A percentile compares a stretch with the other conserved stretches of the same genome.
Conservation (phyloP, 2,888 invertebrate genomes). For the Rhodophaea formosa region DNA sequence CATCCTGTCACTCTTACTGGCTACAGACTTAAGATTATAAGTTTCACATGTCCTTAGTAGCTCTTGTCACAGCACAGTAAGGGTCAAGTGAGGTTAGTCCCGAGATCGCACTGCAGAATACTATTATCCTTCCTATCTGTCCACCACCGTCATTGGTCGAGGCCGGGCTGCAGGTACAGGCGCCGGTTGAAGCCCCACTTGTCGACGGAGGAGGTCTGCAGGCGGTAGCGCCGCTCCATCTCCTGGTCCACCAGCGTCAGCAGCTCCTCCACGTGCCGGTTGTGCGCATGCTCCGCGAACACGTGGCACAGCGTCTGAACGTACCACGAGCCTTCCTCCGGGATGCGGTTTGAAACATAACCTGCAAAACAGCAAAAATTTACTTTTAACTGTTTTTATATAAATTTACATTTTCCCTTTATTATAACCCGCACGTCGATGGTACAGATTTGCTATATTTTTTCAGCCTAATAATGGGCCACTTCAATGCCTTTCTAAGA, state of each 20-base stretch:
- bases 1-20: too few species aligned
- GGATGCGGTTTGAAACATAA: conserved; percentile 82
- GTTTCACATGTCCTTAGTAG: too few species aligned
- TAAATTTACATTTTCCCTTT: too few species aligned
- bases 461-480: too few species aligned
- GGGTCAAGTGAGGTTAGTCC: too few species aligned
- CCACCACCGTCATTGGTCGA: conserved; percentile 55
- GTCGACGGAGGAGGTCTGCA: conserved; percentile 84
- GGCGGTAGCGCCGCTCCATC: conserved; percentile 57
- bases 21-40: too few species aligned
- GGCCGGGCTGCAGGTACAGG: conserved; percentile 86
- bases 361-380: conserved; percentile 52
- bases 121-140: too few species aligned
- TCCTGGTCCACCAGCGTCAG: conserved; percentile 82
- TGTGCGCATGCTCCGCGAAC: conserved; percentile 83
- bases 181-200: conserved; percentile 84
- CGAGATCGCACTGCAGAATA: not conserved
- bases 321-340: conserved; percentile 84
- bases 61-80: too few species aligned
- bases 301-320: conserved; percentile 84
- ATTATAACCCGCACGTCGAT: too few species aligned
- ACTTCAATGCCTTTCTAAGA: too few species aligned
- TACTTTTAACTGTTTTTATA: too few species aligned
- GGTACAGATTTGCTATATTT: too few species aligned
- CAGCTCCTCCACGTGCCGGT: conserved; percentile 83